Evolutionary conservation across 2,888 invertebrate species (phyloP), one percentile per base, ranked within the genome.

Genomic region (Onchidella celtica): DNA sequence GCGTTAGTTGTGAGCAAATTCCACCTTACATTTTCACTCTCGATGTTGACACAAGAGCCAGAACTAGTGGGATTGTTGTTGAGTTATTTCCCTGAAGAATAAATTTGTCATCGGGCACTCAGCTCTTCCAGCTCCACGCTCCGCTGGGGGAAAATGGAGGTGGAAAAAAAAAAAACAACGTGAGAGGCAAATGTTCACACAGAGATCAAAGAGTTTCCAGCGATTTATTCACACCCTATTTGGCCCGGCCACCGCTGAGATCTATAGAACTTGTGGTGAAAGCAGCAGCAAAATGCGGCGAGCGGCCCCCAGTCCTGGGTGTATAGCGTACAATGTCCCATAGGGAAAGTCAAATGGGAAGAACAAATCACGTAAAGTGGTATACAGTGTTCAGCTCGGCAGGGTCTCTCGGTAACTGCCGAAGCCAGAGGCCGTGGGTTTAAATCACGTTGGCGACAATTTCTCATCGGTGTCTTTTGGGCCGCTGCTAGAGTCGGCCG

Each of bases 331-430:
- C 65, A 75, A 65, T 75, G 24, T 29, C 63, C 27, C 24, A 29
- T 1, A 59, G 74, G 69, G 36, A 69, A 24, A 38, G 40, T 40
- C 74, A 29, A 40, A 17, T 11, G 74, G 34, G 11, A 38, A 3
- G 63, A 40, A 74, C 74, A 74, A 74, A 74, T 40, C 74, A 38
- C 27, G 40, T 38, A 63, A 74, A 74, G 74, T 74, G 63, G 29
- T 11, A 4, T 36, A 40, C 40, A 29, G 2, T 36, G 74, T 74
- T 74, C 29, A 3, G 11, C 69, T 38, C 74, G 1, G 63, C 74
- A 63, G 74, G 74, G 47, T 63, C 17, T n/a, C n/a, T 27, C 74
- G n/a, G 40, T 63, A 38, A 38, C 63, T 40, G 61, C n/a, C 61
- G 29, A 63, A 61, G n/a, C 14, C n/a, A 14, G 61, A 11, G 2